phyloP scores from a whole-genome alignment of 2,888 invertebrate species.

The Noctua janthe region DNA sequence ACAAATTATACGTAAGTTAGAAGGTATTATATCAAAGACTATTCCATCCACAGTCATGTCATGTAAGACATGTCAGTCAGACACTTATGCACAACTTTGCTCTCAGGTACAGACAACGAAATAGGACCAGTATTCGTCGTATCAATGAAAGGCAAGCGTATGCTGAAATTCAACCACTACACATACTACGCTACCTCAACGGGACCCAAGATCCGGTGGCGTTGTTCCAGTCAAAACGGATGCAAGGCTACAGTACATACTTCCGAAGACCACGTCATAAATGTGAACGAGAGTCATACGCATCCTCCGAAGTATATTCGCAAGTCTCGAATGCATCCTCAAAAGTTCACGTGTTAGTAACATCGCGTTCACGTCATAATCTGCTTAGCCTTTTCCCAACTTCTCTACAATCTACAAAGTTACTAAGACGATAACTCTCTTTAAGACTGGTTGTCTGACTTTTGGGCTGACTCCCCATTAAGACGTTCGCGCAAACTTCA shows the following conservation, averaged over 20 bases:
- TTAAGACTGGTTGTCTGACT: too few species aligned
- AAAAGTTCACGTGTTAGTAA: neutral
- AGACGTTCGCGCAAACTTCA: too few species aligned
- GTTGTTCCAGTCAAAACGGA: too few species aligned
- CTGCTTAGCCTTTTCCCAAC: neutral
- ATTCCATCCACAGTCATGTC: neutral
- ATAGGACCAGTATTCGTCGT: slow-evolving; percentile 47
- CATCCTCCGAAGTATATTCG: slow-evolving; percentile 51
- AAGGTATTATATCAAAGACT: too few species aligned
- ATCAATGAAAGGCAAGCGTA: slow-evolving; percentile 64
- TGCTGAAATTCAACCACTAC: slow-evolving; percentile 57
- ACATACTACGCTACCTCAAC: too few species aligned
- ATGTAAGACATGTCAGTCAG: neutral
- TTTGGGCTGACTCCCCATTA: too few species aligned
- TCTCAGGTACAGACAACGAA: slow-evolving; percentile 4
- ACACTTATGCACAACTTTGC: neutral
- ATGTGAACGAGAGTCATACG: slow-evolving; percentile 36
- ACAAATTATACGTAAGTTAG: neutral
- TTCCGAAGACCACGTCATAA: slow-evolving; percentile 53
- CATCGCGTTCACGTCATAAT: neutral
- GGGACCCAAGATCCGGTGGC: too few species aligned
- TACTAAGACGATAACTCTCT: neutral
- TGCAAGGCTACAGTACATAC: slow-evolving; percentile 28
- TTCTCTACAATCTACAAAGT: neutral
- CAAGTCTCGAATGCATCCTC: slow-evolving; percentile 30